These are phyloP conservation scores for Neostethus bicornis DNA, from an alignment of 2,797 vertebrate genomes.

Conservation along the genomic window DNA sequence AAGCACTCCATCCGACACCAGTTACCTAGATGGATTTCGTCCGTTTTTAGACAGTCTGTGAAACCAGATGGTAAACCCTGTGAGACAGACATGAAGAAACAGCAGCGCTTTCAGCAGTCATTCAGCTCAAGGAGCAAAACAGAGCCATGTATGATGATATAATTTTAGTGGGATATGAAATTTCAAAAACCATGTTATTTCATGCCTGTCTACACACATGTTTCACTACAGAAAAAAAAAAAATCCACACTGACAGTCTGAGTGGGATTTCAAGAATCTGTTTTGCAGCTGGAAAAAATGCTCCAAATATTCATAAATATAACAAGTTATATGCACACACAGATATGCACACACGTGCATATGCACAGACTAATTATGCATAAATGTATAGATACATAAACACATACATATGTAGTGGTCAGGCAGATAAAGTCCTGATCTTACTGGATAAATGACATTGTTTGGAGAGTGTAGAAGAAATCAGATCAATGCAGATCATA, in stretches of 20 bases:
- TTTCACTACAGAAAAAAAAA: slow-evolving; percentile 55
- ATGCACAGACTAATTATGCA: no score
- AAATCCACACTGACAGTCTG: slow-evolving; percentile 52
- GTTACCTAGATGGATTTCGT: slow-evolving; percentile 21
- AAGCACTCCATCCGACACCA: background rate
- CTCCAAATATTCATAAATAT: slow-evolving; percentile 36
- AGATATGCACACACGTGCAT: no score
- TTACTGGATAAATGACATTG: slow-evolving; percentile 61
- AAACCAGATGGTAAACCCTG: slow-evolving; percentile 45
- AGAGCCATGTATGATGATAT: slow-evolving; percentile 64
- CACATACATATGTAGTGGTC: slow-evolving; percentile 35
- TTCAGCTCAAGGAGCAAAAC: slow-evolving; percentile 53
- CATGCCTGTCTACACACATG: slow-evolving; percentile 67
- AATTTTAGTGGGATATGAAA: slow-evolving; percentile 70
- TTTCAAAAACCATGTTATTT: slow-evolving; percentile 75
- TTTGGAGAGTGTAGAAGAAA: slow-evolving; percentile 57
- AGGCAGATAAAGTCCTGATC: slow-evolving; percentile 63
- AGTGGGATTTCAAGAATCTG: slow-evolving; percentile 64
- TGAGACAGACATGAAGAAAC: slow-evolving; percentile 39
- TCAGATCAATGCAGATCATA: slow-evolving; percentile 77
- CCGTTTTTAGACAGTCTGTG: slow-evolving; percentile 23
- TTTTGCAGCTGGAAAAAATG: slow-evolving; percentile 59
- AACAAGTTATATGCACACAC: no score
- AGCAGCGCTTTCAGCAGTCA: slow-evolving; percentile 40
- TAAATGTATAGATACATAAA: no score